Percentiles rank a stretch among this genome's conserved stretches.
Evolutionary conservation across 1,140 invertebrate genomes (phyloP).

Genomic region (Teleogryllus occipitalis): DNA sequence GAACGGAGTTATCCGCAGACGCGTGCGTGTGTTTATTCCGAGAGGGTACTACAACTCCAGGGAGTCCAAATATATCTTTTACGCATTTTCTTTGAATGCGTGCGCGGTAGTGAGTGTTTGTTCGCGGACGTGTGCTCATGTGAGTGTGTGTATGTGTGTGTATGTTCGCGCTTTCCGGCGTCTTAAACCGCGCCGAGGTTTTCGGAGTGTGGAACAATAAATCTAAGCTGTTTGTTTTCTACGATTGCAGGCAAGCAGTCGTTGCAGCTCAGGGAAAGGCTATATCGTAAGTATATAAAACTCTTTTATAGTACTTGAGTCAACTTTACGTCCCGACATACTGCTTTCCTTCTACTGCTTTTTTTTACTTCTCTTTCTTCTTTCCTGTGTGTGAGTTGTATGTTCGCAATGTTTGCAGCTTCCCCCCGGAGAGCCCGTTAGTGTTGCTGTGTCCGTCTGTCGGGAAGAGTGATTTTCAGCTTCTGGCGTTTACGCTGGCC

Average conservation of each 20-base stretch:
- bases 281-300: constrained; percentile 69
- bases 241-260: constrained; percentile 66
- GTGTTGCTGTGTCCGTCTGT: too few relatives aligned
- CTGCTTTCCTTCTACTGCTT: not conserved
- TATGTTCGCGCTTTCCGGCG: not conserved
- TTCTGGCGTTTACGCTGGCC: too few relatives aligned
- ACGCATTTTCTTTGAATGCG: not conserved
- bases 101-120: not conserved
- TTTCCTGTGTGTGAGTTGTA: not conserved
- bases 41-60: too few relatives aligned
- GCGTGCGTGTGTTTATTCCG: too few relatives aligned
- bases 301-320: constrained; percentile 3
- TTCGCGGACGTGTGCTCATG: not conserved
- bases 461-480: too few relatives aligned
- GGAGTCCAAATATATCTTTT: not conserved
- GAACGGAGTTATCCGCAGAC: too few relatives aligned
- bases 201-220: not conserved
- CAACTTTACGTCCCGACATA: not conserved
- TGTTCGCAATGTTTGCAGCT: too few relatives aligned
- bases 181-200: not conserved
- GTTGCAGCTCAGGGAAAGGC: constrained; percentile 79
- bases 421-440: too few relatives aligned
- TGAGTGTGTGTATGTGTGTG: not conserved
- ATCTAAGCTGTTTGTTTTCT: constrained; percentile 22
- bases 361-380: not conserved